These are phyloP conservation scores for Drosophila buzzatii DNA, from an alignment of 2,888 invertebrate genomes.

Conservation along the genomic window DNA sequence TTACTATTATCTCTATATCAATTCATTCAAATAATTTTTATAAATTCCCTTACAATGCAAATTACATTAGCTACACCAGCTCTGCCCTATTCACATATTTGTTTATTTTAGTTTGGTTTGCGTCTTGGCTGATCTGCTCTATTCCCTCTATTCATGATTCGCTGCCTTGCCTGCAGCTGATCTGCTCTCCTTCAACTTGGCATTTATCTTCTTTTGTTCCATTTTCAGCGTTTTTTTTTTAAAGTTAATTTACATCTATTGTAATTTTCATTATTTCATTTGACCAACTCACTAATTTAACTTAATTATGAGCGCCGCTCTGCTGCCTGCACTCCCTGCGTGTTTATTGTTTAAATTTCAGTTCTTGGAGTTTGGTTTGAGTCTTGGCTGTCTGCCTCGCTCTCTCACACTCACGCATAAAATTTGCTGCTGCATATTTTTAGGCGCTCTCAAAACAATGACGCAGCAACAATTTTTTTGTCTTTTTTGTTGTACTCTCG, in stretches of 20 bases:
- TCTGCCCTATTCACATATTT: too few relatives aligned
- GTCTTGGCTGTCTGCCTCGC: constrained; percentile 16
- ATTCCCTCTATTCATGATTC: background rate
- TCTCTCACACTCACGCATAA: constrained; percentile 14
- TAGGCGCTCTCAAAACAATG: constrained; percentile 50
- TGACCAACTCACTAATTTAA: constrained; percentile 58
- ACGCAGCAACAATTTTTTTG: constrained; percentile 29
- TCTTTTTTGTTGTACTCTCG: constrained; percentile 31
- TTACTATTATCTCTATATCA: background rate
- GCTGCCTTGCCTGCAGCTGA: background rate
- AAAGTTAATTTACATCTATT: constrained; percentile 38
- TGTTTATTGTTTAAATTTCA: background rate
- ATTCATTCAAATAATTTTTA: background rate
- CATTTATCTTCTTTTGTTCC: background rate
- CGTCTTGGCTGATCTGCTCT: background rate
- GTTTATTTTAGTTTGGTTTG: background rate
- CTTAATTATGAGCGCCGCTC: constrained; percentile 68
- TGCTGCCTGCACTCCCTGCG: constrained; percentile 1
- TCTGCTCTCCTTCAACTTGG: background rate
- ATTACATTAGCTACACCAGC: too few relatives aligned
- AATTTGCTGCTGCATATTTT: constrained; percentile 62
- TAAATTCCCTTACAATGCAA: too few relatives aligned
- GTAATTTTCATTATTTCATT: constrained; percentile 55
- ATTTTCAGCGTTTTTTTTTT: constrained; percentile 4
- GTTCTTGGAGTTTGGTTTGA: constrained; percentile 27